Evolutionary conservation across 1,140 invertebrate species (phyloP).

Genomic region (Hyposmocoma kahamanoa): DNA sequence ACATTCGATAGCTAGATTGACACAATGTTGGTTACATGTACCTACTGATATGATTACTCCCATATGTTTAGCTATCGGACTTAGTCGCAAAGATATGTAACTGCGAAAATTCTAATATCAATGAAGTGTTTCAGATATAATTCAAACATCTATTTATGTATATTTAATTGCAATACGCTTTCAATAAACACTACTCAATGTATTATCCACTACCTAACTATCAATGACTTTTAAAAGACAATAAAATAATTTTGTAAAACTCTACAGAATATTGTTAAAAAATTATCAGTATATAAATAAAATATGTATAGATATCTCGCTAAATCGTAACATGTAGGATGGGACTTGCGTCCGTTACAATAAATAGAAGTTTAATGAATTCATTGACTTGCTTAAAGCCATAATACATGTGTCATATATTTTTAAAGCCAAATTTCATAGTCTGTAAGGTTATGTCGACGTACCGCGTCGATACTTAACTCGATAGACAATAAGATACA

Average conservation of each 20-base stretch:
- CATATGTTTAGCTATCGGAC: conserved; percentile 6
- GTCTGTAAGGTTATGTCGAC: conserved; percentile 69
- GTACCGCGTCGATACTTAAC: conserved; percentile 46
- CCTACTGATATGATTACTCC: conserved; percentile 13
- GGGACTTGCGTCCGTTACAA: conserved; percentile 34
- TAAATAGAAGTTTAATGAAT: conserved; percentile 59
- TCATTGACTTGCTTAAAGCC: conserved; percentile 67
- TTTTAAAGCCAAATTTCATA: conserved; percentile 70
- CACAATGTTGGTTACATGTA: conserved; percentile 7
- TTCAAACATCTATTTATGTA: conserved; percentile 32
- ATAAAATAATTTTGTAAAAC: conserved; percentile 60
- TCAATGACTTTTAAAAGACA: conserved; percentile 45
- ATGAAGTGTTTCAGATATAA: conserved; percentile 21
- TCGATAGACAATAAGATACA: conserved; percentile 60
- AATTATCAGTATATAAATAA: conserved; percentile 57
- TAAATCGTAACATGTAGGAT: conserved; percentile 47
- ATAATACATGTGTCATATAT: conserved; percentile 63
- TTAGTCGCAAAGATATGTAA: conserved; percentile 30
- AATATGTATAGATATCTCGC: conserved; percentile 56
- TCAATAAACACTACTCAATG: conserved; percentile 40
- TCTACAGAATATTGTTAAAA: conserved; percentile 66
- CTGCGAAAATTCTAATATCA: conserved; percentile 26
- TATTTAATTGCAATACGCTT: conserved; percentile 40
- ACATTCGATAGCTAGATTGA: conserved; percentile 11
- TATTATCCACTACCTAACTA: conserved; percentile 38